phyloP scores from a whole-genome alignment of 2,888 invertebrate species.

The Agriopis leucophaearia region DNA sequence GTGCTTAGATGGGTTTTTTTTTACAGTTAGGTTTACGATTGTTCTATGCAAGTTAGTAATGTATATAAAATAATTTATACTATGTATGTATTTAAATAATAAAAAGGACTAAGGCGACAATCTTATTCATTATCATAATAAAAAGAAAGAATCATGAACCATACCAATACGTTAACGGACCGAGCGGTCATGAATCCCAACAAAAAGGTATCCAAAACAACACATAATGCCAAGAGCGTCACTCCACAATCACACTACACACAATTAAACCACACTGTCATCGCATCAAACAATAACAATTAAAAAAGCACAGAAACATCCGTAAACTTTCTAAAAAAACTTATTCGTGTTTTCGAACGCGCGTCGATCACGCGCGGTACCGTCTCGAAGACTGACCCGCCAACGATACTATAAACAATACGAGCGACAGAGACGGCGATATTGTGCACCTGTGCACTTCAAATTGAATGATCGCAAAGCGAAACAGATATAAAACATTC shows the following conservation, averaged over 20 bases:
- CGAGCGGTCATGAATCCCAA: conserved; percentile 56
- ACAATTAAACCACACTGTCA: conserved; percentile 50
- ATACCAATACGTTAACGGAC: conserved; percentile 52
- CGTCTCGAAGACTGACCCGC: conserved; percentile 70
- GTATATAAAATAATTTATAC: not conserved
- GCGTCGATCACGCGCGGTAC: conserved; percentile 61
- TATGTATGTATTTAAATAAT: not conserved
- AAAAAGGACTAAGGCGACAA: conserved; percentile 49
- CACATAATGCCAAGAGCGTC: conserved; percentile 64
- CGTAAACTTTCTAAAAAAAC: conserved; percentile 62
- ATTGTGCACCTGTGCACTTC: conserved; percentile 82
- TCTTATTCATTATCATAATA: conserved; percentile 34
- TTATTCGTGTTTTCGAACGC: conserved; percentile 46
- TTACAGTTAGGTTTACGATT: not conserved
- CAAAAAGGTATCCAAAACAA: conserved; percentile 64
- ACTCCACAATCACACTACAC: conserved; percentile 53
- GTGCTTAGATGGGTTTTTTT: not conserved
- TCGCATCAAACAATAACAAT: conserved; percentile 51
- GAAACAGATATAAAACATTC: conserved; percentile 77
- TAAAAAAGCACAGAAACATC: conserved; percentile 56
- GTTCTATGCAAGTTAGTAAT: not conserved
- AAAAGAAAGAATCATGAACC: conserved; percentile 52
- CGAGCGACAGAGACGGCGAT: conserved; percentile 70
- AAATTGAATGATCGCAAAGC: conserved; percentile 74
- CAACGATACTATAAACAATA: conserved; percentile 55